Conservation (phyloP, 2,888 invertebrate species). For the Hydrotaea diabolus region DNA sequence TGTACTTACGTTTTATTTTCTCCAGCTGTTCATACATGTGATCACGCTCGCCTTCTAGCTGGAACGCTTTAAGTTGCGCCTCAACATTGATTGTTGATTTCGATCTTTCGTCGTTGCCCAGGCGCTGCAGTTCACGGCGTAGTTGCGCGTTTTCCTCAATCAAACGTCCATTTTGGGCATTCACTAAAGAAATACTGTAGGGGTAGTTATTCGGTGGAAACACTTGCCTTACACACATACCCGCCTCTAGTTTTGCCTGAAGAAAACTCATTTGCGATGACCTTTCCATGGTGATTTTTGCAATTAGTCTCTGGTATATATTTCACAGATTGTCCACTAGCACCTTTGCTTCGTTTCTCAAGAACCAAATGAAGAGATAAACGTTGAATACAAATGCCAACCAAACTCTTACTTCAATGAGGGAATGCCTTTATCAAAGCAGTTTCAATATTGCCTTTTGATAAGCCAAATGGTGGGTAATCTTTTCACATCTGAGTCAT, state of each 20-base stretch:
- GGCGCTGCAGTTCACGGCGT: slow-evolving; percentile 72
- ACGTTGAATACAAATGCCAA: too few relatives aligned
- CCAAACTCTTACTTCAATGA: too few relatives aligned
- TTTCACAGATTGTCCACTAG: too few relatives aligned
- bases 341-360: too few relatives aligned
- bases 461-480: too few relatives aligned
- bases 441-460: too few relatives aligned
- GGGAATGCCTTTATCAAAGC: too few relatives aligned
- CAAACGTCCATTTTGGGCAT: slow-evolving; percentile 72
- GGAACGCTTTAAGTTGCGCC: slow-evolving; percentile 72
- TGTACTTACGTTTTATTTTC: slow-evolving; percentile 76
- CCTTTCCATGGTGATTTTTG: slow-evolving; percentile 7
- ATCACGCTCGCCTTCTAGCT: slow-evolving; percentile 76
- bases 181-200: slow-evolving; percentile 68
- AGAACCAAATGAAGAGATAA: too few relatives aligned
- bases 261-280: slow-evolving; percentile 69
- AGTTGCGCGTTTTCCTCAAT: slow-evolving; percentile 75
- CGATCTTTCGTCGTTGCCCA: slow-evolving; percentile 70
- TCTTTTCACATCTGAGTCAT: too few relatives aligned
- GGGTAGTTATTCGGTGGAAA: not conserved
- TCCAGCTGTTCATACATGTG: slow-evolving; percentile 74
- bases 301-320: too few relatives aligned
- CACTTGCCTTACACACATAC: slow-evolving; percentile 66
- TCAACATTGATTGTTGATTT: slow-evolving; percentile 73
- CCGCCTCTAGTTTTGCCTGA: slow-evolving; percentile 72